Percentiles rank a stretch among this genome's conserved stretches.
These are phyloP conservation scores for Augochlorella aurata DNA, from an alignment of 2,888 invertebrate species.

Conservation along the genomic window DNA sequence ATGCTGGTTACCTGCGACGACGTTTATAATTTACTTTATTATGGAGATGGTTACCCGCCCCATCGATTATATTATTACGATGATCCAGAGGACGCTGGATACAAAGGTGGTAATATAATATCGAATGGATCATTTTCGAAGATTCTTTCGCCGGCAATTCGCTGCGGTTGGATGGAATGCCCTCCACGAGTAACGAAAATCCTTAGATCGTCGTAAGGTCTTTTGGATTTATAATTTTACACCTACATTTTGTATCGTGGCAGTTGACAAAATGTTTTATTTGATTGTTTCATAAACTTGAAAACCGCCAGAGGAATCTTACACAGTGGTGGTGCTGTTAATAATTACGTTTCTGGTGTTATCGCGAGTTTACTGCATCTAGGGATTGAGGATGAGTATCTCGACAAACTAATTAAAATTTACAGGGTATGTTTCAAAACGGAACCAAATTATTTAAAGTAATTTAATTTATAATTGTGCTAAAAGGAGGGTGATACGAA, in stretches of 20 bases:
- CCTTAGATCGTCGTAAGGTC: conserved; percentile 79
- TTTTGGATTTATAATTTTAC: neutral
- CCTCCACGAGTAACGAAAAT: conserved; percentile 80
- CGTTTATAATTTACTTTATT: conserved; percentile 85
- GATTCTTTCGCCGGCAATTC: conserved; percentile 85
- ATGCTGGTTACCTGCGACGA: conserved; percentile 85
- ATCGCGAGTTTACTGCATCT: conserved; percentile 83
- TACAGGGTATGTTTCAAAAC: conserved; percentile 75
- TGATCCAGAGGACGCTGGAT: conserved; percentile 77
- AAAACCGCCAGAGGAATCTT: conserved; percentile 82
- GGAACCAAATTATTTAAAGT: neutral
- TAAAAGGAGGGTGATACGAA: neutral
- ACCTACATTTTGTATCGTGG: neutral
- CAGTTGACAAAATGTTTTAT: neutral
- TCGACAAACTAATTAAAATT: conserved; percentile 78
- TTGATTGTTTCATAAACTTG: neutral
- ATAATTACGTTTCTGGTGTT: conserved; percentile 84
- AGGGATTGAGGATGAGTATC: conserved; percentile 82
- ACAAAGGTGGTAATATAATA: conserved; percentile 84
- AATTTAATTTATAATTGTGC: neutral
- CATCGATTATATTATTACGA: conserved; percentile 84
- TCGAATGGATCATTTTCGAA: conserved; percentile 87
- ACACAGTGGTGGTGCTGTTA: conserved; percentile 85
- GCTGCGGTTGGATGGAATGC: conserved; percentile 87
- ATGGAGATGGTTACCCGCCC: conserved; percentile 81